Base-by-base conservation (phyloP, 2,888 invertebrate genomes). In the Sphaeridia pumilis region DNA sequence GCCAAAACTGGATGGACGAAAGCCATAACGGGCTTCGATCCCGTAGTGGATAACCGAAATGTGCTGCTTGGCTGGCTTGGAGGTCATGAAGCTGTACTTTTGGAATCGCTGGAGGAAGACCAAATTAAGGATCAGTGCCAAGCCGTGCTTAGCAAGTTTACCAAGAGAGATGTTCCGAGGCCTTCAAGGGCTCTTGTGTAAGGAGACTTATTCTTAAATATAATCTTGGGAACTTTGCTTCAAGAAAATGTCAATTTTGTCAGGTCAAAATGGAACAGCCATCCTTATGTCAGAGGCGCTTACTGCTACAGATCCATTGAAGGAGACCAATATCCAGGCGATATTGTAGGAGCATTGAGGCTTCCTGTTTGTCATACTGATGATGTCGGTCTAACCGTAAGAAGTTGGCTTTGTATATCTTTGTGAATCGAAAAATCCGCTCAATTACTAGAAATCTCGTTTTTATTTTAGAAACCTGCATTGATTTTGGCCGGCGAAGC, bases 401-500 rank as follows among this genome's bases (percentile, higher is more conserved):
- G 36, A 36, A 20, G n/a, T n/a, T n/a, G n/a, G n/a, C n/a, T n/a
- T n/a, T n/a, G n/a, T n/a, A n/a, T n/a, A n/a, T n/a, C n/a, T n/a
- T n/a, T n/a, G n/a, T n/a, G n/a, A n/a, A n/a, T n/a, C n/a, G n/a
- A n/a, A n/a, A n/a, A n/a, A n/a, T n/a, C n/a, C n/a, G n/a, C n/a
- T n/a, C n/a, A n/a, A n/a, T 26, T 7, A 2, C 28, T 46, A 21
- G 20, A 4, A 2, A 25, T 46, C 31, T 26, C 14, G n/a, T n/a
- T n/a, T n/a, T n/a, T n/a, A n/a, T n/a, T n/a, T 34, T 52, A 70
- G 66, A 65, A 66, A 42, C 78, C 79, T 10, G 68, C 75, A 52
- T 67, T 82, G 50, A 66, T 79, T 58, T 73, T 82, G 49, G 81
- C 81, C 47, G 82, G 82, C 22, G 82, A 82, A 70, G 81, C 80